phyloP scores from a whole-genome alignment of 2,797 vertebrate genomes.

The Cynodonichthys magdalenae region DNA sequence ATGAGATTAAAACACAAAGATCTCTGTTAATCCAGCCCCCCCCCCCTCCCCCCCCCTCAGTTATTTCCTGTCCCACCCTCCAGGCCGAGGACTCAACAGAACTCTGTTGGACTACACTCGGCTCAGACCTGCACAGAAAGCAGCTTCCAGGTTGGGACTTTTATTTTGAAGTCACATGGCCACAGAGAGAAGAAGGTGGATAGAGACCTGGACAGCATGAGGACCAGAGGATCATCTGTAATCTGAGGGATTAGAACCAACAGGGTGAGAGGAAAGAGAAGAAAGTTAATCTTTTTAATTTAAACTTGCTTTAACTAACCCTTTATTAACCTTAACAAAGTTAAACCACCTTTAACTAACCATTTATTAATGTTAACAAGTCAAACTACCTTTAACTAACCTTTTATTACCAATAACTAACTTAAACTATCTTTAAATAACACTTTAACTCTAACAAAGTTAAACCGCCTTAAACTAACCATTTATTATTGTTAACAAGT shows the following conservation, averaged over 20 bases:
- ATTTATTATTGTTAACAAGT: too few relatives aligned
- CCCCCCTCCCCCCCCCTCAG: conserved; percentile 44
- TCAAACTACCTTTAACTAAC: too few relatives aligned
- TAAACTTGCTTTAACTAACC: too few relatives aligned
- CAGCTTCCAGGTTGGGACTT: conserved; percentile 6
- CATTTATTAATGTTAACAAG: too few relatives aligned
- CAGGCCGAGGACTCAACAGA: conserved; percentile 58
- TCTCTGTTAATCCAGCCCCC: conserved; percentile 61
- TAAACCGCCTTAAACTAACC: too few relatives aligned
- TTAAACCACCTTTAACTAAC: too few relatives aligned
- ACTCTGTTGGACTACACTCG: conserved; percentile 9
- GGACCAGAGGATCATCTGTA: too few relatives aligned
- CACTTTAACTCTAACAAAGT: too few relatives aligned
- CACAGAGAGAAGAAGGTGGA: background rate
- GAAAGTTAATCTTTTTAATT: too few relatives aligned
- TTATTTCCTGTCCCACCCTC: conserved; percentile 81
- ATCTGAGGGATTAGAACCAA: background rate
- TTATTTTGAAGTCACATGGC: conserved; percentile 32
- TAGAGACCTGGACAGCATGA: background rate
- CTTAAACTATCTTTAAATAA: too few relatives aligned
- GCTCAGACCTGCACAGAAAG: conserved; percentile 11
- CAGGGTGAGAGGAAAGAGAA: background rate
- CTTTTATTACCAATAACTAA: too few relatives aligned
- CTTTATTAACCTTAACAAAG: too few relatives aligned
- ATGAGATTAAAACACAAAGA: conserved; percentile 73